phyloP scores from a whole-genome alignment of 2,113 vertebrate genomes.

The Campylomormyrus tamandua region DNA sequence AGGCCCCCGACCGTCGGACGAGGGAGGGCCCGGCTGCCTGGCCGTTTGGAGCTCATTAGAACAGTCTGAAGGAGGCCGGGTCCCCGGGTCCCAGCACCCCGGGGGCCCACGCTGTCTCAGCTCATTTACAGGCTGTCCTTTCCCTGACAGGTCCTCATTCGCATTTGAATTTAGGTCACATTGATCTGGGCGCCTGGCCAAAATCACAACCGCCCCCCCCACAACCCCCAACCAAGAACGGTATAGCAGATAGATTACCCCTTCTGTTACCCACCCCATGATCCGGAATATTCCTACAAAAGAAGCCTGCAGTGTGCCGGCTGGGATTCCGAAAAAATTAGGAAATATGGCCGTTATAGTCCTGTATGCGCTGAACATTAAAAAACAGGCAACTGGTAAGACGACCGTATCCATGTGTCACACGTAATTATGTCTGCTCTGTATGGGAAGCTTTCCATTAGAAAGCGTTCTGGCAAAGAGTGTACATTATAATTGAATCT shows the following conservation, averaged over 20 bases:
- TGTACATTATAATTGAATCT: neutral
- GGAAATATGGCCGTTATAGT: neutral
- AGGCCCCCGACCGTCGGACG: neutral
- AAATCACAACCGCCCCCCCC: conserved; percentile 35
- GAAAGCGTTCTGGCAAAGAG: conserved; percentile 6
- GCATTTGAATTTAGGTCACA: conserved; percentile 66
- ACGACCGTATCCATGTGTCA: neutral
- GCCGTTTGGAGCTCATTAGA: conserved; percentile 67
- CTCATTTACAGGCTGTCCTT: conserved; percentile 60
- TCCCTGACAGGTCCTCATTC: conserved; percentile 58
- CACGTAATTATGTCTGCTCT: neutral
- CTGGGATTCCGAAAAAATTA: neutral
- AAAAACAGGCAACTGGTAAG: conserved; percentile 6
- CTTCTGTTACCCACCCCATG: conserved; percentile 14
- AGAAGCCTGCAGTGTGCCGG: neutral
- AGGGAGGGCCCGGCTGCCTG: conserved; percentile 26
- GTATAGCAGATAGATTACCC: conserved; percentile 30
- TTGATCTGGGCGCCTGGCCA: conserved; percentile 63
- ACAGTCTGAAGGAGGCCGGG: conserved; percentile 39
- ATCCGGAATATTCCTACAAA: neutral
- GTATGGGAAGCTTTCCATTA: neutral
- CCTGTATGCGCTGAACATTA: neutral
- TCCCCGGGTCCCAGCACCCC: conserved; percentile 42
- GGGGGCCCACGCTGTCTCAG: conserved; percentile 48
- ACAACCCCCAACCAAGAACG: conserved; percentile 28